Conservation (phyloP, 2,888 invertebrate species). For the Thereva unica region DNA sequence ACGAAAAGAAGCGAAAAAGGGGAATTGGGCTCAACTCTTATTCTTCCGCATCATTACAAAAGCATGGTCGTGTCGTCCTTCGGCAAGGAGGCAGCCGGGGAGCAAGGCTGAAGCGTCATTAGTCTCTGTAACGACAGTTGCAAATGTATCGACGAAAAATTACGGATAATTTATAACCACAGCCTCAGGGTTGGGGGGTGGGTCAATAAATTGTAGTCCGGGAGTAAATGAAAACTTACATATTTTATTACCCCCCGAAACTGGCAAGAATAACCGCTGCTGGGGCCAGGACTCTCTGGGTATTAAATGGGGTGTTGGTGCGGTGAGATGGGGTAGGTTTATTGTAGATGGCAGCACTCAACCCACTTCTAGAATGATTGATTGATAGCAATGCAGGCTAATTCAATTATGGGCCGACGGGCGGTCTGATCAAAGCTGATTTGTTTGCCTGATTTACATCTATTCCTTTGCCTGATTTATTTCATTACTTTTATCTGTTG, state of each 20-base stretch:
- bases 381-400: slow-evolving; percentile 36
- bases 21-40: slow-evolving; percentile 30
- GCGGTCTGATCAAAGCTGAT: slow-evolving; percentile 36
- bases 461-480: slow-evolving; percentile 33
- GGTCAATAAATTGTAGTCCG: slow-evolving; percentile 36
- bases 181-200: slow-evolving; percentile 15
- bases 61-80: neutral
- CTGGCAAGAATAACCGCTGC: neutral
- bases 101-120: slow-evolving; percentile 19
- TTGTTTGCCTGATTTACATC: slow-evolving; percentile 34
- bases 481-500: slow-evolving; percentile 35
- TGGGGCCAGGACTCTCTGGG: no score
- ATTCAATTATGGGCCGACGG: slow-evolving; percentile 36
- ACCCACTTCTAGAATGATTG: slow-evolving; percentile 26
- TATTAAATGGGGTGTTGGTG: no score
- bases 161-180: slow-evolving; percentile 38
- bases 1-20: slow-evolving; percentile 9
- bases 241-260: slow-evolving; percentile 10
- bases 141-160: slow-evolving; percentile 42
- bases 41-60: slow-evolving; percentile 15
- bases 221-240: slow-evolving; percentile 24
- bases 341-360: no score
- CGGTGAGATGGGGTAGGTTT: no score
- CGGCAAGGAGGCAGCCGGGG: slow-evolving; percentile 10
- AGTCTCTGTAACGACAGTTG: slow-evolving; percentile 38